Conservation (phyloP, 2,888 invertebrate genomes). For the Hipparchia sbordonii region DNA sequence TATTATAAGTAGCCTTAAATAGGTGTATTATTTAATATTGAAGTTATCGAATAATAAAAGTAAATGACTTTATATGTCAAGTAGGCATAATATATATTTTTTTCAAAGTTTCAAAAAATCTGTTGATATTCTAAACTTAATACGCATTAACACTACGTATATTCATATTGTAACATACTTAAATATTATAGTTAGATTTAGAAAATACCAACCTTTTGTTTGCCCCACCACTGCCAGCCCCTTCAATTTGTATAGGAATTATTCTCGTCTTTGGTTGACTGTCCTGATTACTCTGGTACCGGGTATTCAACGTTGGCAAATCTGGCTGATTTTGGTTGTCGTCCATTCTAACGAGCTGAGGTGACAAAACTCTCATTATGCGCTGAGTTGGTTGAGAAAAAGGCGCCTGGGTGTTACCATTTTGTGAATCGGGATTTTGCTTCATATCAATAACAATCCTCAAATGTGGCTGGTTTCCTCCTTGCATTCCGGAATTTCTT, state of each 20-base stretch:
- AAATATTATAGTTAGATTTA: neutral
- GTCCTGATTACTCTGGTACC: conserved; percentile 60
- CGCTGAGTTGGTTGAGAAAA: conserved; percentile 79
- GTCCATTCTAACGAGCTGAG: conserved; percentile 78
- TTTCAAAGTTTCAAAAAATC: no score
- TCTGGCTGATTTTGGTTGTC: conserved; percentile 65
- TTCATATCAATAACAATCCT: conserved; percentile 78
- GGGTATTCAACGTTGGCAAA: conserved; percentile 67
- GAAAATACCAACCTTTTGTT: conserved; percentile 64
- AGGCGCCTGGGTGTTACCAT: conserved; percentile 52
- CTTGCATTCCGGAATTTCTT: conserved; percentile 58
- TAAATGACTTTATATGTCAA: no score
- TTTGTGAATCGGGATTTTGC: conserved; percentile 56
- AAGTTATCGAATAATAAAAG: no score
- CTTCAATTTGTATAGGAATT: conserved; percentile 85
- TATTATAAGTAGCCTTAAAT: neutral
- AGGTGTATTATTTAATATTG: no score
- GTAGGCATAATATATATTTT: no score
- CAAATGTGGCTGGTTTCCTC: conserved; percentile 64
- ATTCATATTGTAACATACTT: neutral
- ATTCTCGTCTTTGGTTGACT: conserved; percentile 79
- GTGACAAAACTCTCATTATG: conserved; percentile 77
- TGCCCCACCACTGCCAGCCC: conserved; percentile 62
- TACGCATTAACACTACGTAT: neutral
- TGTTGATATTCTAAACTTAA: no score